Base-by-base conservation (phyloP, 2,888 invertebrate genomes). In the Acrobasis suavella region DNA sequence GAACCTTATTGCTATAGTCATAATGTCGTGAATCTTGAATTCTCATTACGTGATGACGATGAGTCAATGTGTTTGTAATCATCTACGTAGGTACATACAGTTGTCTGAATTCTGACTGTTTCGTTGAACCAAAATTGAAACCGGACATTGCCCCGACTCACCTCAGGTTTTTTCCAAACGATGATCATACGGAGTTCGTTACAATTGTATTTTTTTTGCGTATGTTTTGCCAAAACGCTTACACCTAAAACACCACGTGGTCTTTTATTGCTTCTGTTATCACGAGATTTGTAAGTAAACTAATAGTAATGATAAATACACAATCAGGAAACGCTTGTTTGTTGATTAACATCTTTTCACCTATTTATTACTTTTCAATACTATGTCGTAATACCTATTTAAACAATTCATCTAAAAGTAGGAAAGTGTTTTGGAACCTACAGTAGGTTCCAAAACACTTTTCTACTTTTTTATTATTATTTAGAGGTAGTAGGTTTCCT, bases 101-200 rank as follows among this genome's bases (percentile, higher is more conserved):
- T 78, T 63, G 77, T 80, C 71, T 73, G 71, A 67, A 70, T 72
- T 75, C 73, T 73, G 55, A 74, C 73, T 70, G 80, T 83, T 82
- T 84, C 81, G 81, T 78, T 82, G 81, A 86, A 88, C 83, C 81
- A 83, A 80, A 84, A 80, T 85, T 81, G 80, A 86, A 87, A 83
- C 82, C 87, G 91, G 89, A 81, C 91, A 76, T 85, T 91, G 92
- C 88, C 89, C 91, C 84, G 86, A 64, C 74, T 76, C 73, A 65
- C 71, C 69, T 73, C 67, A 56, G 74, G 80, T 84, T 86, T 82
- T 86, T 87, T 86, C 80, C 79, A 76, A 74, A 76, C 76, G 72
- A 72, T 75, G 74, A 80, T 72, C 78, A 72, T 75, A 69, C 74
- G 62, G 71, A 71, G 72, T 74, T 75, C 69, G 69, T 75, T 67